A percentile compares a stretch with the other conserved stretches of the same genome.
These are phyloP conservation scores for Sphaerodactylus townsendi DNA, from an alignment of 2,113 vertebrate genomes.

Conservation along the genomic window DNA sequence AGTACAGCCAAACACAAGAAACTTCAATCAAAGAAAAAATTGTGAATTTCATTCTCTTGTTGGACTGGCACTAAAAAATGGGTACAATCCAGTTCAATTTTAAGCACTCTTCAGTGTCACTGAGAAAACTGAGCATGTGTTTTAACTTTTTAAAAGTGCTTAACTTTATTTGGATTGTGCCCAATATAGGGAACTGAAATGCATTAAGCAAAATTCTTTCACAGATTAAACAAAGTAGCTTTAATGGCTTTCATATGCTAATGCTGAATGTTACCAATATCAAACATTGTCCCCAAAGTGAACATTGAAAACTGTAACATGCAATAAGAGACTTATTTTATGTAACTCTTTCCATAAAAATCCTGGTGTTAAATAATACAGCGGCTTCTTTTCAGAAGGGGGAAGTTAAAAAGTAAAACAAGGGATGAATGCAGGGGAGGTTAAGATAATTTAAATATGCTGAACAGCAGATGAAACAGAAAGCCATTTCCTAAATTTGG, in stretches of 20 bases:
- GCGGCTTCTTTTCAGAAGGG: not conserved
- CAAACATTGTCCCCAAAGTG: not conserved
- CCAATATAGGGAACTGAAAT: conserved; percentile 5
- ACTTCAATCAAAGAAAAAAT: conserved; percentile 15
- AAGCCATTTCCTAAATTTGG: not conserved
- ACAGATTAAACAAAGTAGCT: conserved; percentile 23
- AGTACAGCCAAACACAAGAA: not conserved
- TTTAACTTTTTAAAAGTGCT: conserved; percentile 5
- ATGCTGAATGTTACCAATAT: conserved; percentile 15
- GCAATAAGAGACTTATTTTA: conserved; percentile 22
- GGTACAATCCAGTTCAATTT: not conserved
- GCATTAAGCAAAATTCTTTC: conserved; percentile 19
- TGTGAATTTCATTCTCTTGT: conserved; percentile 36
- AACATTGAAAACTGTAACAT: conserved; percentile 15
- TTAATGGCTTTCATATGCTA: conserved; percentile 37
- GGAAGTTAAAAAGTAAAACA: conserved; percentile 8
- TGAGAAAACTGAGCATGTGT: not conserved
- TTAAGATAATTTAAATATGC: not conserved
- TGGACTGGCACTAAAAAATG: conserved; percentile 8
- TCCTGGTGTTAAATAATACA: conserved; percentile 32
- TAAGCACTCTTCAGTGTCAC: not conserved
- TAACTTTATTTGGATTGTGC: not conserved
- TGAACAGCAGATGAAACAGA: not conserved
- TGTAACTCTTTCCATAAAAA: conserved; percentile 17
- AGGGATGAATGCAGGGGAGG: not conserved